phyloP scores from a whole-genome alignment of 2,113 vertebrate genomes.

The Alethe diademata region DNA sequence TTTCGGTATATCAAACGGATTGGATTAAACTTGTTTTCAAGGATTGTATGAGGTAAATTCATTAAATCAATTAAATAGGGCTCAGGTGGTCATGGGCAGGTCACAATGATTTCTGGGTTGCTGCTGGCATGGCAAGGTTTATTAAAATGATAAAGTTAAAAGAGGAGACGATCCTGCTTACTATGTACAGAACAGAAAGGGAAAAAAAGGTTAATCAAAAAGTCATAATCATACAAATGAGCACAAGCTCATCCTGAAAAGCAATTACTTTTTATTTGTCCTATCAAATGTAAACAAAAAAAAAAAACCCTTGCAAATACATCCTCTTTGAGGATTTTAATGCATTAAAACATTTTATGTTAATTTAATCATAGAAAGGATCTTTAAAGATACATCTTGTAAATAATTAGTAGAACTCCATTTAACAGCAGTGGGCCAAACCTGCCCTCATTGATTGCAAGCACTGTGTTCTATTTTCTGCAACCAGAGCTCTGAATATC shows the following conservation, averaged over 20 bases:
- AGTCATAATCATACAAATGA: slow-evolving; percentile 49
- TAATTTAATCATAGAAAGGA: neutral
- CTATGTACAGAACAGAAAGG: neutral
- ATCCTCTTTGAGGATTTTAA: neutral
- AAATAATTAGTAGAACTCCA: neutral
- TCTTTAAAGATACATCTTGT: neutral
- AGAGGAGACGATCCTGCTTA: neutral
- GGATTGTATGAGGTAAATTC: neutral
- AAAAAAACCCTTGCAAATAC: neutral
- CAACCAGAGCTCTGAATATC: neutral
- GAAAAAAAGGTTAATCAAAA: slow-evolving; percentile 26
- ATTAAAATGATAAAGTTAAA: slow-evolving; percentile 56
- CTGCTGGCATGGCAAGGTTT: slow-evolving; percentile 25
- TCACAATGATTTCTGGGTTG: neutral
- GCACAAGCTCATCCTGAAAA: slow-evolving; percentile 30
- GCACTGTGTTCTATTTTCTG: neutral
- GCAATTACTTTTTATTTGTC: slow-evolving; percentile 26
- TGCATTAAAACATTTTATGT: neutral
- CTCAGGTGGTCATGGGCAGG: slow-evolving; percentile 41
- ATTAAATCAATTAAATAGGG: slow-evolving; percentile 31
- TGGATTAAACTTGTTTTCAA: neutral
- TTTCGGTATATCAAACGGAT: neutral
- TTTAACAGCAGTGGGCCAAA: neutral
- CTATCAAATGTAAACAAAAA: neutral
- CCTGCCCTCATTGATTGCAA: neutral